Evolutionary conservation across 1,140 invertebrate species (phyloP), one percentile per base, ranked within the genome.

Genomic region (Plectrocnemia conspersa): DNA sequence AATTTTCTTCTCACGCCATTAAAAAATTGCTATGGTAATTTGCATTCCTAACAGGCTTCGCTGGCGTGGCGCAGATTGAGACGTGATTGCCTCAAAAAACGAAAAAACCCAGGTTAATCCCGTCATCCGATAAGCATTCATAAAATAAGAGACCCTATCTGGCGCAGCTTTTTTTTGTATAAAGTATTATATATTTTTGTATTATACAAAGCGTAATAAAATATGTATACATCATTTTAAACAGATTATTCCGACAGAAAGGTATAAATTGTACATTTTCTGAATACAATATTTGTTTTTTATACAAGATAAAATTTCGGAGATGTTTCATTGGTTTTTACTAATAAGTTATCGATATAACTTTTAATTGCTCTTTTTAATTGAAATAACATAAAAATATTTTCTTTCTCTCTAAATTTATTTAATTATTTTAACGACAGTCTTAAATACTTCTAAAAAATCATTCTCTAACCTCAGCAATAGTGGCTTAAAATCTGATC

Each of bases 1-100:
- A 29, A 27, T 47, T 27, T 29, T 25, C 24, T 10, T 22, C 13
- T 16, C 4, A 27, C 13, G 44, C 16, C 32, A 16, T 33, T 33
- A 21, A 47, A 40, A 52, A 52, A 40, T 40, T 40, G 48, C 36
- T 22, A 15, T 10, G 48, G 21, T 36, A 52, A 52, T 52, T 52
- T 52, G 35, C 48, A 52, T 52, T 52, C 32, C 27, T 52, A 52
- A 52, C 25, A 33, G 33, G 18, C 9, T 16, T 18, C 3, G 46
- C 23, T n/a, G 15, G 33, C 22, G 22, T 32, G 29, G 22, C 27
- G 21, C 46, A 49, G 35, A 49, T 49, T 49, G 46, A 49, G 46
- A 49, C 33, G 46, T 49, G 46, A 49, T 49, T 49, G 35, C 46
- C 46, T 49, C 11, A 32, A 47, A 27, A 32, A 18, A 16, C 15